A percentile compares a stretch with the other conserved stretches of the same genome.
Conservation (phyloP, 2,113 vertebrate species). For the Nothocercus nigrocapillus region DNA sequence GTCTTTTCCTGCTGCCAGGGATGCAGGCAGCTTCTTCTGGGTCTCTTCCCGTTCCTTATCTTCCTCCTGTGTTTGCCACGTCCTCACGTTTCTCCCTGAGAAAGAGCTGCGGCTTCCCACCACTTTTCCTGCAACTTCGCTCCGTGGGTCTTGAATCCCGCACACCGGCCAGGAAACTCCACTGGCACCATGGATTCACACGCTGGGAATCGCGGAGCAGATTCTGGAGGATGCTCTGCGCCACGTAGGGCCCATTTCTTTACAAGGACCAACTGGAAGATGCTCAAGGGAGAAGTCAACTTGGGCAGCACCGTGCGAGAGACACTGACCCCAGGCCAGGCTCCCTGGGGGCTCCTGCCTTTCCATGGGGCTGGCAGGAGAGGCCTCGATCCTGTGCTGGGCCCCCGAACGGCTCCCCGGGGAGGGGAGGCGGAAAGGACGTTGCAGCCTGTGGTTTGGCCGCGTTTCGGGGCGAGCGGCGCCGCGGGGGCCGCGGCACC, state of each 20-base stretch:
- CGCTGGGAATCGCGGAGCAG: neutral
- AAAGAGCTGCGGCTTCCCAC: accelerated
- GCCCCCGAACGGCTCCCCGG: neutral
- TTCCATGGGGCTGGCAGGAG: neutral
- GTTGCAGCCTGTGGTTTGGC: neutral
- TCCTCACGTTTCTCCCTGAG: neutral
- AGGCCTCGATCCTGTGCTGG: neutral
- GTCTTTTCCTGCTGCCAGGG: too few species aligned
- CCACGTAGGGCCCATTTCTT: accelerated
- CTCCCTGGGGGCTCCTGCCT: too few species aligned
- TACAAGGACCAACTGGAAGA: accelerated
- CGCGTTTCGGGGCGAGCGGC: neutral
- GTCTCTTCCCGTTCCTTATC: neutral
- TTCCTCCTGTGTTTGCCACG: neutral
- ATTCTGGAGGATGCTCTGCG: accelerated
- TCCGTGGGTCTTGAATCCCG: accelerated
- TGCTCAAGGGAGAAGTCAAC: neutral
- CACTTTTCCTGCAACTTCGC: accelerated
- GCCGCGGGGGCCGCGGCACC: too few species aligned
- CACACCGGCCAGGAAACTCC: accelerated
- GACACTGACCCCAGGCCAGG: too few species aligned
- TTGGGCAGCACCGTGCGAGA: too few species aligned
- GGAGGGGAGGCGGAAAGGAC: neutral
- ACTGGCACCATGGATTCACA: accelerated
- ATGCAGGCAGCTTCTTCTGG: too few species aligned